Evolutionary conservation across 2,888 invertebrate species (phyloP), one percentile per base, ranked within the genome.

Genomic region (Aphrophora alni): DNA sequence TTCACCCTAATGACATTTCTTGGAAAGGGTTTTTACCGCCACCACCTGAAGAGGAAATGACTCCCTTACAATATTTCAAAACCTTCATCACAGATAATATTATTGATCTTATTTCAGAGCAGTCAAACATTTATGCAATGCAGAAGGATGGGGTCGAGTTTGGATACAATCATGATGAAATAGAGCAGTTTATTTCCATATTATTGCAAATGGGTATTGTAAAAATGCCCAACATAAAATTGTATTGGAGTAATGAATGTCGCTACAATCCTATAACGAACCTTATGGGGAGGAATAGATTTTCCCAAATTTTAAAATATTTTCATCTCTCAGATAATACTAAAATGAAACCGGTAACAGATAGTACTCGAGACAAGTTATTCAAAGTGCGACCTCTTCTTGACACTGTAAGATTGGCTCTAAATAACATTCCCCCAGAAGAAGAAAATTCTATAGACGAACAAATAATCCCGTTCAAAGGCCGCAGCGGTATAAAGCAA

Each of bases 391-490:
- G 84, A 26, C 84, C 84, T 26, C 72, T 85, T 38, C 27, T 85
- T 27, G 75, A 83, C 38, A 24, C 33, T 17, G 25, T 84, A 12
- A 70, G 77, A 71, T 72, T 76, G 51, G 82, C 82, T 76, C 82
- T 80, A 28, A 44, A 80, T 14, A 75, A 24, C 33, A 75, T 86
- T 59, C 83, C 84, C 21, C 82, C 83, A 3, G 85, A 84, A 14
- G 84, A 85, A 78, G 81, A 84, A 44, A 82, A 85, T 80, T 85
- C 85, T 3, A 83, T 85, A 28, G 86, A 86, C 70, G 86, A 86
- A 72, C 85, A 86, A 75, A 85, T 86, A 83, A 85, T 86, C n/a
- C 86, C 85, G 10, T 86, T 86, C 84, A 83, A 85, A 26, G 85
- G 86, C n/a, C 76, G 84, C 38, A 85, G 85, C 68, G n/a, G 38